Evolutionary conservation across 2,888 invertebrate species (phyloP).

Genomic region (Drosophila emarginata): DNA sequence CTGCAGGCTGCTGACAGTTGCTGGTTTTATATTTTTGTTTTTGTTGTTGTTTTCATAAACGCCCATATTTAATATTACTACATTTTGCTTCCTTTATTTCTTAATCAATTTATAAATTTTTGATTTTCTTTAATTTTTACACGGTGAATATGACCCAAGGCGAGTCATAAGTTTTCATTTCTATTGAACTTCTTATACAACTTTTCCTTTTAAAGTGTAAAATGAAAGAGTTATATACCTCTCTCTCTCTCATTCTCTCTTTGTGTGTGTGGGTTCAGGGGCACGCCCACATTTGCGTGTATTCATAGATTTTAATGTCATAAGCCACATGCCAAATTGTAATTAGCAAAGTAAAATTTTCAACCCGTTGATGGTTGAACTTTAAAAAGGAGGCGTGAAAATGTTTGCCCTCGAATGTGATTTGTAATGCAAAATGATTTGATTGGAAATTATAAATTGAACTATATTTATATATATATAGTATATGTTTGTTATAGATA

Average conservation of each 20-base stretch:
- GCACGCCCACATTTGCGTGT: conserved; percentile 38
- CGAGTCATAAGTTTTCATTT: conserved; percentile 31
- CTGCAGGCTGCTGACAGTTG: conserved; percentile 37
- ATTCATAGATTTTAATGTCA: conserved; percentile 60
- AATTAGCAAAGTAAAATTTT: conserved; percentile 50
- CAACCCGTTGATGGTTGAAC: conserved; percentile 31
- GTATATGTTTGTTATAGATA: background rate
- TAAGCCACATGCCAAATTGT: conserved; percentile 71
- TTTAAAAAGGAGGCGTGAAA: conserved; percentile 35
- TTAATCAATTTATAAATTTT: conserved; percentile 70
- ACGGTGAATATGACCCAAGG: background rate
- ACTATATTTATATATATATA: background rate
- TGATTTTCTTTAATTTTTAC: conserved; percentile 48
- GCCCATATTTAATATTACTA: conserved; percentile 56
- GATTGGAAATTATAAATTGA: conserved; percentile 3
- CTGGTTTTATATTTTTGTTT: background rate
- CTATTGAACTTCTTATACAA: conserved; percentile 31
- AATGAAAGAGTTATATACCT: background rate
- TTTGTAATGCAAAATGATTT: background rate
- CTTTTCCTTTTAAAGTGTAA: conserved; percentile 36
- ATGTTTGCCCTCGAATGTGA: background rate
- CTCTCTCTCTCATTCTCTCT: background rate
- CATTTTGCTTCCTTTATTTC: conserved; percentile 49
- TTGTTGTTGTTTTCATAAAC: conserved; percentile 30
- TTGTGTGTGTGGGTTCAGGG: background rate